Base-by-base conservation (phyloP, 2,888 invertebrate species). In the Pseudolycoriella hygida region DNA sequence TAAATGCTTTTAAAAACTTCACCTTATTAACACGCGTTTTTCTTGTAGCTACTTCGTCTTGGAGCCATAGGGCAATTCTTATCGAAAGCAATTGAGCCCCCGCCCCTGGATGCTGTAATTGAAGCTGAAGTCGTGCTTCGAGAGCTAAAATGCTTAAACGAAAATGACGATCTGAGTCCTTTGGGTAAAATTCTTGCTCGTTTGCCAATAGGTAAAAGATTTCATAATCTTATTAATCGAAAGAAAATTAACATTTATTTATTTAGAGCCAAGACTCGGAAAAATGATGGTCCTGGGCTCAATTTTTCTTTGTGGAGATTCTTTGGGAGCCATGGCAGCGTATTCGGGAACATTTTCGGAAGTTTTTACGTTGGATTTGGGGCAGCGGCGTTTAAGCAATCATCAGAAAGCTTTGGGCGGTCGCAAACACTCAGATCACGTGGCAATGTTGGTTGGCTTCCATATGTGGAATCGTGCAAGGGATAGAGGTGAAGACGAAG, bases 251-350 rank as follows among this genome's bases (percentile, higher is more conserved):
- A 6, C 25, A 25, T 6, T 25, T 25, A 6, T 25, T 25, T 25
- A 25, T 25, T 6, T 41, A 63, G 97, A 97, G 57, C 97, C 98
- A 0, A 76, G 92, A 1, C 72, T 98, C 5, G 98, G 97, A 15
- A 96, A 94, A 68, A 94, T 94, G 88, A 80, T 94, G 74, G 84
- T 98, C 30, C 70, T 96, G 10, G 92, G 92, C n/a, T 81, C 86
- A 52, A 80, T 93, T 46, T 81, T 97, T 56, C 80, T 82, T 51
- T 81, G 85, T 49, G 93, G 90, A 0, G 94, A 94, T 60, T 82
- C 94, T 0, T 69, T 94, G 43, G 84, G 88, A 10, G 88, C 88
- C 0, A 87, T 96, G 74, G 93, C 96, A 1, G 93, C 97, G 12
- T 90, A 90, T 62, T 86, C 88, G 5, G 88, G 93, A 34, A 93